phyloP scores from a whole-genome alignment of 2,888 invertebrate genomes.

The Tetragonula carbonaria region DNA sequence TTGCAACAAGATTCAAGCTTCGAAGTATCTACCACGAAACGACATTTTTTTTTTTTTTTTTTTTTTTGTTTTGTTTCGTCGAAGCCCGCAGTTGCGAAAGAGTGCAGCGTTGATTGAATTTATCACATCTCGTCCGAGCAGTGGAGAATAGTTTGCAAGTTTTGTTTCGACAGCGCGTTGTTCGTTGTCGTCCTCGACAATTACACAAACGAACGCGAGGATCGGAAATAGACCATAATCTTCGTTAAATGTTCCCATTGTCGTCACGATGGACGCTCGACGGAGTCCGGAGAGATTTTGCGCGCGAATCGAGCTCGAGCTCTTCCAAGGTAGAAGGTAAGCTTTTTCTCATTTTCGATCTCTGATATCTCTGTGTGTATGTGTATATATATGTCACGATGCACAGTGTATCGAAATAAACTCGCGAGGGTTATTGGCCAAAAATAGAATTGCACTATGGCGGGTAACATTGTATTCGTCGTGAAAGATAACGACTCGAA shows the following conservation, averaged over 20 bases:
- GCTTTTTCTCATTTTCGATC: not conserved
- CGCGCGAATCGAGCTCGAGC: not conserved
- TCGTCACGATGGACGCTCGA: conserved; percentile 15
- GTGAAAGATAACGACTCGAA: conserved; percentile 38
- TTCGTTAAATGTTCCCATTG: not conserved
- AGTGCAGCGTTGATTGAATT: not conserved
- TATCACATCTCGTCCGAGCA: not conserved
- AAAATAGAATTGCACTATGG: not conserved
- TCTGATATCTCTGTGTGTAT: not conserved
- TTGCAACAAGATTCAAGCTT: conserved; percentile 31
- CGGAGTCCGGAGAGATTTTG: not conserved
- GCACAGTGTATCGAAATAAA: not conserved
- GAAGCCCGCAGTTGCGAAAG: not conserved
- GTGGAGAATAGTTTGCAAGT: not conserved
- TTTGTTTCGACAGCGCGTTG: conserved; percentile 11
- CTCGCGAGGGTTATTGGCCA: fast-evolving
- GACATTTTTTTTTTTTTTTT: not conserved
- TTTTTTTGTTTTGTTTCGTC: not conserved
- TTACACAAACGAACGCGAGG: conserved; percentile 6
- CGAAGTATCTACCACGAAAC: not conserved
- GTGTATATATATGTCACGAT: too few relatives aligned
- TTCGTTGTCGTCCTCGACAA: not conserved
- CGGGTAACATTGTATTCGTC: conserved; percentile 39
- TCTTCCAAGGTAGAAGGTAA: conserved; percentile 21
- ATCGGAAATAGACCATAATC: conserved; percentile 42